Conservation (phyloP, 2,797 vertebrate genomes). For the Gymnothorax reevesii region DNA sequence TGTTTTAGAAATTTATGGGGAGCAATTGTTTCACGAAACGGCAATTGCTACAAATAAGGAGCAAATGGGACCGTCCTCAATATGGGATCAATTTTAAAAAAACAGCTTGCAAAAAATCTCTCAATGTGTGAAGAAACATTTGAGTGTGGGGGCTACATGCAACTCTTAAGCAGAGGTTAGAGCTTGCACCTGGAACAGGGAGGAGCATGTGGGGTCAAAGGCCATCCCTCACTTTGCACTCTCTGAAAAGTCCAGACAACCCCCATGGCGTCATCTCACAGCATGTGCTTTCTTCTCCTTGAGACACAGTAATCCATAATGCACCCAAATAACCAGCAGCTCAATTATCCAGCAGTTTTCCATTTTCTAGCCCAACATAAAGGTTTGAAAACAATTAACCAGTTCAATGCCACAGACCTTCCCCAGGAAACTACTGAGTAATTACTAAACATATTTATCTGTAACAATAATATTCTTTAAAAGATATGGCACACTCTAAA, state of each 20-base stretch:
- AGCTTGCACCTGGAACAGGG: slow-evolving; percentile 85
- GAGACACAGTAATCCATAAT: slow-evolving; percentile 83
- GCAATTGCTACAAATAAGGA: background rate
- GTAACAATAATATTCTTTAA: background rate
- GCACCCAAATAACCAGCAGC: slow-evolving; percentile 77
- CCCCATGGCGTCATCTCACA: slow-evolving; percentile 78
- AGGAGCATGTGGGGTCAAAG: slow-evolving; percentile 77
- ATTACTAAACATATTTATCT: slow-evolving; percentile 58
- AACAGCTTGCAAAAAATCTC: too few relatives aligned
- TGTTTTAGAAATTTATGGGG: background rate
- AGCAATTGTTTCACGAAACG: background rate
- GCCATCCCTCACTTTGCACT: slow-evolving; percentile 75
- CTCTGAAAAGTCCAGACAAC: slow-evolving; percentile 78
- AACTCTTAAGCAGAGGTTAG: slow-evolving; percentile 62
- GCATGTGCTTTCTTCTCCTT: slow-evolving; percentile 74
- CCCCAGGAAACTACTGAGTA: slow-evolving; percentile 59
- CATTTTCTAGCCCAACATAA: slow-evolving; percentile 71
- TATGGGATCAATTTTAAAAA: background rate
- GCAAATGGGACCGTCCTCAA: background rate
- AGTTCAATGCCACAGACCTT: slow-evolving; percentile 67
- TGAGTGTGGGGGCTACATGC: slow-evolving; percentile 57
- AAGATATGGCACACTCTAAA: background rate
- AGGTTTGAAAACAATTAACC: slow-evolving; percentile 86
- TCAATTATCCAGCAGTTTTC: slow-evolving; percentile 74
- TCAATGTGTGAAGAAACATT: background rate